A percentile compares a stretch with the other conserved stretches of the same genome.
Evolutionary conservation across 2,113 vertebrate genomes (phyloP).

Genomic region (Paedocypris sp.): DNA sequence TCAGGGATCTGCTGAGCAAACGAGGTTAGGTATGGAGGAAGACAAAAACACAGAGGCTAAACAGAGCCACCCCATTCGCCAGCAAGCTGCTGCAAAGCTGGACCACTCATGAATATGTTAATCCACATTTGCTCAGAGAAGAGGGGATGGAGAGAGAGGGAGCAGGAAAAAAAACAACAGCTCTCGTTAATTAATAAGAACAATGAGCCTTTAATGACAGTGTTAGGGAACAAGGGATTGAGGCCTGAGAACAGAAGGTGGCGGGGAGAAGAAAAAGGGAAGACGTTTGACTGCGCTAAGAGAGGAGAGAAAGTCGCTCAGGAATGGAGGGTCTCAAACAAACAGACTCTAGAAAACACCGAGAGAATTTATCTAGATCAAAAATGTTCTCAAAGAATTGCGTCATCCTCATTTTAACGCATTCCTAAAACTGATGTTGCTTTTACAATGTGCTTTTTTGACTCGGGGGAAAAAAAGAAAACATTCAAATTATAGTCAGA

Average conservation of each 20-base stretch:
- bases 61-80: conserved; percentile 51
- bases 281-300: conserved; percentile 5
- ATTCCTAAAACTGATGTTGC: too few relatives aligned
- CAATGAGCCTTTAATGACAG: conserved; percentile 57
- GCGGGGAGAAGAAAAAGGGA: not conserved
- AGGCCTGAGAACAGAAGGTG: conserved; percentile 18
- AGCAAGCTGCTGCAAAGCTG: conserved; percentile 65
- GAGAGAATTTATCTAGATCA: too few relatives aligned
- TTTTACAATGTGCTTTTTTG: too few relatives aligned
- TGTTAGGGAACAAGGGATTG: conserved; percentile 24
- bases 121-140: conserved; percentile 53
- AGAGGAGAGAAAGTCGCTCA: conserved; percentile 32
- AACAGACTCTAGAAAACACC: too few relatives aligned
- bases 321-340: too few relatives aligned
- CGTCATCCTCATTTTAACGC: too few relatives aligned
- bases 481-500: too few relatives aligned
- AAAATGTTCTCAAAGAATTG: too few relatives aligned
- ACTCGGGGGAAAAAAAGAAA: too few relatives aligned
- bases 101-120: conserved; percentile 69
- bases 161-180: conserved; percentile 30
- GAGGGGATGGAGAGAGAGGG: conserved; percentile 10
- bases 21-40: conserved; percentile 56
- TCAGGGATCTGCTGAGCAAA: conserved; percentile 52
- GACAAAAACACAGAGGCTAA: conserved; percentile 55
- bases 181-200: conserved; percentile 64